These are phyloP conservation scores for Natrix natrix DNA, from an alignment of 2,797 vertebrate genomes.

Conservation along the genomic window DNA sequence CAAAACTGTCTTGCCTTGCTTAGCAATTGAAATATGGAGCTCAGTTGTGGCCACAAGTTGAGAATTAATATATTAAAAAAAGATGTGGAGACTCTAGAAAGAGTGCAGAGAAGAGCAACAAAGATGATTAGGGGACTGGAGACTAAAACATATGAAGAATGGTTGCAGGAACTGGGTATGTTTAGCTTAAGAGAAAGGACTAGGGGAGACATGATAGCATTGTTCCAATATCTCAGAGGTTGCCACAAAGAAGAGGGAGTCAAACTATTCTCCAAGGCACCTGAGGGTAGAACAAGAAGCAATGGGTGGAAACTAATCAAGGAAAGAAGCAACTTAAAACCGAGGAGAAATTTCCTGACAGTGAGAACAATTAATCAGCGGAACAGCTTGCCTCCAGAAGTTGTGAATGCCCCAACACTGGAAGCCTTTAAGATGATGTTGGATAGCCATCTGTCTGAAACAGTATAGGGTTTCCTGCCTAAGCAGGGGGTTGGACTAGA, in stretches of 20 bases:
- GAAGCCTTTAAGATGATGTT: not conserved
- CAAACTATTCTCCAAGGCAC: not conserved
- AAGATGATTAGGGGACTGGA: not conserved
- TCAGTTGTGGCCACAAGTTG: not conserved
- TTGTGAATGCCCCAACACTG: not conserved
- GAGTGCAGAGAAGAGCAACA: not conserved
- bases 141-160: not conserved
- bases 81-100: not conserved
- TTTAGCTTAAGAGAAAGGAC: not conserved
- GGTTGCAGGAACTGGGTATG: fast-evolving
- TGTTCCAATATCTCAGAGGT: not conserved
- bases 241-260: not conserved
- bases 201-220: not conserved
- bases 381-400: not conserved
- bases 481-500: not conserved
- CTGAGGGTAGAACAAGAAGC: not conserved
- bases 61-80: not conserved
- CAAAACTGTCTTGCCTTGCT: not conserved
- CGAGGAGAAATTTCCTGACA: not conserved
- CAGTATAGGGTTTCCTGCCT: not conserved
- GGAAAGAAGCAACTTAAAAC: not conserved
- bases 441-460: not conserved
- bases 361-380: not conserved
- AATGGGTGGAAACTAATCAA: not conserved
- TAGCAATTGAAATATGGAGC: not conserved